These are phyloP conservation scores for Brachionus plicatilis DNA, from an alignment of 1,140 invertebrate species.

Conservation along the genomic window DNA sequence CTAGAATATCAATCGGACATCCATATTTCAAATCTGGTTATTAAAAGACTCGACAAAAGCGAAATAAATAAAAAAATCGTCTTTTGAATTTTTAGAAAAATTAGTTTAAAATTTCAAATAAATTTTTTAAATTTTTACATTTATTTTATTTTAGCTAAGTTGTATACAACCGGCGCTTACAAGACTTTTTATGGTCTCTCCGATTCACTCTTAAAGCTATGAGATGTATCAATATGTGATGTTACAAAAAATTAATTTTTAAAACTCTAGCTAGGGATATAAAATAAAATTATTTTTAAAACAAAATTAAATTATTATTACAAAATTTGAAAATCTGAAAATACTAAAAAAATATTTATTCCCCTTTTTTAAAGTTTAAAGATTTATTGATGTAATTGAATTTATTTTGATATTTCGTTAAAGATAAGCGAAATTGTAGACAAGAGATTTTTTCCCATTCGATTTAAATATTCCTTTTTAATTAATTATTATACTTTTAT, in stretches of 20 bases:
- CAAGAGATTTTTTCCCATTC: no score
- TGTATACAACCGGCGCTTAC: conserved; percentile 34
- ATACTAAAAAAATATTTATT: no score
- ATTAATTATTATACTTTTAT: no score
- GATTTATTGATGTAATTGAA: no score
- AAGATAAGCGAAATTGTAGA: no score
- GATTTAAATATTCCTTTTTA: no score
- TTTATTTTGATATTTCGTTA: no score
- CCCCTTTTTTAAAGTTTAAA: no score
- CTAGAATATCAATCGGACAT: conserved; percentile 26
- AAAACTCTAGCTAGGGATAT: no score
- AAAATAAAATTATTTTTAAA: no score
- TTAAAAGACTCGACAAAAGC: neutral
- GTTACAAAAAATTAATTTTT: neutral
- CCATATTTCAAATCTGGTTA: conserved; percentile 33
- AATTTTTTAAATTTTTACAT: neutral
- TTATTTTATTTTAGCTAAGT: conserved; percentile 13
- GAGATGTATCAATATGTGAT: neutral
- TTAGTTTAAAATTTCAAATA: conserved; percentile 32
- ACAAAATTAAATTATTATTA: no score
- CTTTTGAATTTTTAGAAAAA: neutral
- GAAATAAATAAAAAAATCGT: neutral
- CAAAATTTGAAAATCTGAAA: no score
- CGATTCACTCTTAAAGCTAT: conserved; percentile 29
- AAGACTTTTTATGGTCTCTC: conserved; percentile 36